Evolutionary conservation across 2,888 invertebrate genomes (phyloP).

Genomic region (Slavum lentiscoides): DNA sequence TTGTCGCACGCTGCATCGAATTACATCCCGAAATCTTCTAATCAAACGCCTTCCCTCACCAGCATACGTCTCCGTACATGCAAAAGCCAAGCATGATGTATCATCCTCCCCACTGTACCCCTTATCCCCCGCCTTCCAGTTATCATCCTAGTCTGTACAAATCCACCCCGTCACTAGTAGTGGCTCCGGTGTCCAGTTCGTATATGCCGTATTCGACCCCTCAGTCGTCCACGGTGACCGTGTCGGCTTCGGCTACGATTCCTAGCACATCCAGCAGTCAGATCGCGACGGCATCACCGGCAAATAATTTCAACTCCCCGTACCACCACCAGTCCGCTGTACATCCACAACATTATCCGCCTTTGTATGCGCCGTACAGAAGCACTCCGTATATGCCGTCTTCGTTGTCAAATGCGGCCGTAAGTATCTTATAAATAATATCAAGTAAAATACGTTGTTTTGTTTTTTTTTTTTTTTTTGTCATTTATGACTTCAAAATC

Average conservation of each 20-base stretch:
- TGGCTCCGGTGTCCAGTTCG: conserved; percentile 14
- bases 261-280: conserved; percentile 47
- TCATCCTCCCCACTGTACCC: conserved; percentile 42
- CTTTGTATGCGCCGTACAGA: conserved; percentile 78
- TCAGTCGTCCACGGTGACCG: conserved; percentile 42
- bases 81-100: conserved; percentile 38
- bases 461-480: too few relatives aligned
- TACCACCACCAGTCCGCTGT: conserved; percentile 55
- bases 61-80: conserved; percentile 33
- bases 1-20: conserved; percentile 53
- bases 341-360: conserved; percentile 62
- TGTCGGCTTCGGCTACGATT: conserved; percentile 35
- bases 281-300: conserved; percentile 36
- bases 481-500: too few relatives aligned
- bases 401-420: conserved; percentile 58
- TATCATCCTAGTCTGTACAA: conserved; percentile 36
- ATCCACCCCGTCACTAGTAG: conserved; percentile 30
- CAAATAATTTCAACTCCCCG: conserved; percentile 50
- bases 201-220: conserved; percentile 58
- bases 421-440: conserved; percentile 9
- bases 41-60: conserved; percentile 34
- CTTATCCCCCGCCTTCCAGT: conserved; percentile 56
- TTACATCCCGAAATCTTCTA: conserved; percentile 42
- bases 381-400: conserved; percentile 72
- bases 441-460: too few relatives aligned